These are phyloP conservation scores for Aporophyla nigra DNA, from an alignment of 2,888 invertebrate species.

Conservation along the genomic window DNA sequence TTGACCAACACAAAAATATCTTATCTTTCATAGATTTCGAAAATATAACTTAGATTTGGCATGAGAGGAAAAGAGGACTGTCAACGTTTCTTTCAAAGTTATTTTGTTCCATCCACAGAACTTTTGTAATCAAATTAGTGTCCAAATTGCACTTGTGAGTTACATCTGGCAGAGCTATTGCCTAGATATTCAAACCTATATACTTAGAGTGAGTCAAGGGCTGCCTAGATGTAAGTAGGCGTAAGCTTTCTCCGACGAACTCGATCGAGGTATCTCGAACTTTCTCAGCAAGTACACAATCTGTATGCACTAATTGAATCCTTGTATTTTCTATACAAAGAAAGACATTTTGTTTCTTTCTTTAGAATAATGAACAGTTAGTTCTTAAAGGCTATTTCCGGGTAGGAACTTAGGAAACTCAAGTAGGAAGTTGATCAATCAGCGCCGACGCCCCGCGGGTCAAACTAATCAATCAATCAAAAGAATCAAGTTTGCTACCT, in stretches of 20 bases:
- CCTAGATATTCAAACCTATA: neutral
- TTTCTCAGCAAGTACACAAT: constrained; percentile 49
- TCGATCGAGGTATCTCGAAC: constrained; percentile 47
- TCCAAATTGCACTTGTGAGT: neutral
- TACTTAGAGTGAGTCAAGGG: constrained; percentile 48
- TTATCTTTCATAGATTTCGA: neutral
- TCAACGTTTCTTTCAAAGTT: neutral
- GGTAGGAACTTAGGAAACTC: constrained; percentile 25
- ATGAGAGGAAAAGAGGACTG: neutral
- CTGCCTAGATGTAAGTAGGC: constrained; percentile 52
- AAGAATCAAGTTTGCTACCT: constrained; percentile 24
- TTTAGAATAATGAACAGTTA: constrained; percentile 6
- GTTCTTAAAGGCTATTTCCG: constrained; percentile 32
- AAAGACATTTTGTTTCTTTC: constrained; percentile 24
- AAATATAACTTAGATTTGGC: neutral
- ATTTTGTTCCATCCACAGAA: too few species aligned
- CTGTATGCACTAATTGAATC: constrained; percentile 35
- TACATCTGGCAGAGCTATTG: neutral
- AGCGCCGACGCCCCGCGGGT: constrained; percentile 22
- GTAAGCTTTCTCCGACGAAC: constrained; percentile 60
- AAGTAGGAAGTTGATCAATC: constrained; percentile 36
- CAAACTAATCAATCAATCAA: constrained; percentile 44
- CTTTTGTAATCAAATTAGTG: neutral
- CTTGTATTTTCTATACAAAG: constrained; percentile 28
- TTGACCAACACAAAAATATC: neutral